These are phyloP conservation scores for Tetraodon nigroviridis DNA, from an alignment of 2,113 vertebrate species.

Conservation along the genomic window DNA sequence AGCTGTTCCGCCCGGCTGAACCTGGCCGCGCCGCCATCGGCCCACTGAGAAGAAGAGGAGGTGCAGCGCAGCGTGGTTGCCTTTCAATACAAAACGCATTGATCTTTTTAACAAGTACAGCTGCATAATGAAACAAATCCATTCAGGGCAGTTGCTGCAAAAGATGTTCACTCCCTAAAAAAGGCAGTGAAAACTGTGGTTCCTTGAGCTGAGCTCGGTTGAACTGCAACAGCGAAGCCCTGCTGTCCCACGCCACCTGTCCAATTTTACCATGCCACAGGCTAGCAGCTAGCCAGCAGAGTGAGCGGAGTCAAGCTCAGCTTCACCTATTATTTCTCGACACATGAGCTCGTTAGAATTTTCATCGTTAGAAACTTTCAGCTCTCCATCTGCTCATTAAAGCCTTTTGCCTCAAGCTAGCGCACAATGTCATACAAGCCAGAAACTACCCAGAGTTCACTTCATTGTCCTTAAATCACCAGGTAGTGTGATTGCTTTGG, in stretches of 20 bases:
- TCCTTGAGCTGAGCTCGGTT: constrained; percentile 43
- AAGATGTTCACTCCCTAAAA: neutral
- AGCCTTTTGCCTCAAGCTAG: constrained; percentile 9
- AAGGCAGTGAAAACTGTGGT: neutral
- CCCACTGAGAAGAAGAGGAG: constrained; percentile 20
- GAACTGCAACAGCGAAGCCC: constrained; percentile 57
- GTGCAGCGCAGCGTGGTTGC: constrained; percentile 1
- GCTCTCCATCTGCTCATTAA: constrained; percentile 6
- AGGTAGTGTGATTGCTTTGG: constrained; percentile 39
- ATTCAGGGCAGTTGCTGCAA: neutral
- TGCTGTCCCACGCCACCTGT: constrained; percentile 57
- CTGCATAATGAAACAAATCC: constrained; percentile 22
- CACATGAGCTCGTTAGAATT: neutral
- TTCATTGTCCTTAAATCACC: constrained; percentile 26
- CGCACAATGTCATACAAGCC: constrained; percentile 12
- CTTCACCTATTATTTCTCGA: neutral
- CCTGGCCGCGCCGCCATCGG: constrained; percentile 15
- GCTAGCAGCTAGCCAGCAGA: constrained; percentile 35
- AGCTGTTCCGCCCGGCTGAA: constrained; percentile 46
- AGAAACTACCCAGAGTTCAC: constrained; percentile 12
- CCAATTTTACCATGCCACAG: constrained; percentile 63
- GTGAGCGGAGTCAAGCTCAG: neutral
- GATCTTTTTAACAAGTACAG: constrained; percentile 25
- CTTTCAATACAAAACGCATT: constrained; percentile 17
- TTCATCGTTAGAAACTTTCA: neutral